Percentiles rank a stretch among this genome's conserved stretches.
Evolutionary conservation across 2,797 vertebrate genomes (phyloP).

Genomic region (Pseudocheirus occidentalis): DNA sequence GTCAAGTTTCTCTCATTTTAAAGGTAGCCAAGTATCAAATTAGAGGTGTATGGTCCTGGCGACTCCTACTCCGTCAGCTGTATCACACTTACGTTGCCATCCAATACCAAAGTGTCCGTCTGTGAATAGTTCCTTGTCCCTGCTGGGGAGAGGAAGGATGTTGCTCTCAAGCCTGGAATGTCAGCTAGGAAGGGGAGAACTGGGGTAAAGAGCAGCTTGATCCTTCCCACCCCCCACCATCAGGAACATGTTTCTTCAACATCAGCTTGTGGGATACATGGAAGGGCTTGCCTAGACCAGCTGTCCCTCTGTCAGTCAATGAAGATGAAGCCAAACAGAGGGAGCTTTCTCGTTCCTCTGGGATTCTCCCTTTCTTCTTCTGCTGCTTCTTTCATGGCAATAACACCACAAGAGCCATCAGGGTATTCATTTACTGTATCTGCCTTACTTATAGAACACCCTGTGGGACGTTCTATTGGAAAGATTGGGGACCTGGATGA

Average conservation of each 20-base stretch:
- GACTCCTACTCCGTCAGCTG: rapidly evolving
- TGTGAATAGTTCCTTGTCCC: background rate
- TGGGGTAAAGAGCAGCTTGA: background rate
- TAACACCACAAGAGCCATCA: background rate
- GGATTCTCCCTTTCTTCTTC: background rate
- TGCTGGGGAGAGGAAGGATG: background rate
- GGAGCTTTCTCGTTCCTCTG: background rate
- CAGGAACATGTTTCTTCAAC: background rate
- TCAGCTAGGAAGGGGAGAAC: background rate
- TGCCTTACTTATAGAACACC: too few species aligned
- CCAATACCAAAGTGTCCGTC: background rate
- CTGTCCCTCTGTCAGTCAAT: conserved; percentile 30
- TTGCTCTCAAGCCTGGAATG: background rate
- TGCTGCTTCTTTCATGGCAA: background rate
- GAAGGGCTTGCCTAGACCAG: conserved; percentile 30
- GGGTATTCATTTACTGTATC: background rate
- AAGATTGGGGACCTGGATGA: background rate
- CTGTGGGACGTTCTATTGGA: rapidly evolving
- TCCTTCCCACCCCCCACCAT: background rate
- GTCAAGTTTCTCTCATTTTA: background rate
- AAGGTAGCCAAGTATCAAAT: background rate
- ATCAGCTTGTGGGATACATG: rapidly evolving
- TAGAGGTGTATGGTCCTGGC: background rate
- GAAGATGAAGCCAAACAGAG: conserved; percentile 54
- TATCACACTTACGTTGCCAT: background rate